These are phyloP conservation scores for Shargacucullia verbasci DNA, from an alignment of 2,888 invertebrate genomes.

Conservation along the genomic window DNA sequence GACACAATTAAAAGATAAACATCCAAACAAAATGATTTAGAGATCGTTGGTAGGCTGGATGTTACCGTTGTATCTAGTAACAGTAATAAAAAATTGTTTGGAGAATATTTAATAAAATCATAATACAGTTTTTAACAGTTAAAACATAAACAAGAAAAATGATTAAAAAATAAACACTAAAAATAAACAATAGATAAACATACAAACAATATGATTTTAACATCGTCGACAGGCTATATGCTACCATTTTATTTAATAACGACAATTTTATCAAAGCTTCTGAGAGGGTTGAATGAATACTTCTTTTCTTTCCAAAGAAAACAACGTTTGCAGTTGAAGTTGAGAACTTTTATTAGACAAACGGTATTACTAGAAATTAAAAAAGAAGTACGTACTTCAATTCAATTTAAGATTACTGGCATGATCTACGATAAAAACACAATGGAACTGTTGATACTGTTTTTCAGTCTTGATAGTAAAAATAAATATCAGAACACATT, in stretches of 20 bases:
- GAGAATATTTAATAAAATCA: not conserved
- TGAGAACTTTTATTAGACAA: not conserved
- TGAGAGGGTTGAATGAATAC: too few relatives aligned
- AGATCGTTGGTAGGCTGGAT: conserved; percentile 9
- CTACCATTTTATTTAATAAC: too few relatives aligned
- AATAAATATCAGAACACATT: conserved; percentile 41
- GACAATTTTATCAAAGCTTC: too few relatives aligned
- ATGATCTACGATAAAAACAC: conserved; percentile 44
- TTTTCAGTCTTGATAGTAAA: conserved; percentile 26
- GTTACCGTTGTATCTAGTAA: not conserved
- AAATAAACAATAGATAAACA: too few relatives aligned
- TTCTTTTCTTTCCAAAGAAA: too few relatives aligned
- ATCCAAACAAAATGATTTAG: conserved; percentile 13
- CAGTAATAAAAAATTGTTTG: conserved; percentile 1
- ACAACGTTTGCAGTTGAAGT: conserved; percentile 11
- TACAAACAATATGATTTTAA: too few relatives aligned
- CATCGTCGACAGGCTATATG: too few relatives aligned
- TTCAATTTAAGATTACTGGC: conserved; percentile 20
- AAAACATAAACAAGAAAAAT: too few relatives aligned
- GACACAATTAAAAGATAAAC: conserved; percentile 28
- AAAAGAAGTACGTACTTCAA: conserved; percentile 9
- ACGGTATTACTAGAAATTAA: conserved; percentile 3
- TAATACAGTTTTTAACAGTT: too few relatives aligned
- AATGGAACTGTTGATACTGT: conserved; percentile 32
- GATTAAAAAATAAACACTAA: too few relatives aligned